Evolutionary conservation across 2,797 vertebrate genomes (phyloP), one percentile per base, ranked within the genome.

Genomic region (Tragopan temminckii): DNA sequence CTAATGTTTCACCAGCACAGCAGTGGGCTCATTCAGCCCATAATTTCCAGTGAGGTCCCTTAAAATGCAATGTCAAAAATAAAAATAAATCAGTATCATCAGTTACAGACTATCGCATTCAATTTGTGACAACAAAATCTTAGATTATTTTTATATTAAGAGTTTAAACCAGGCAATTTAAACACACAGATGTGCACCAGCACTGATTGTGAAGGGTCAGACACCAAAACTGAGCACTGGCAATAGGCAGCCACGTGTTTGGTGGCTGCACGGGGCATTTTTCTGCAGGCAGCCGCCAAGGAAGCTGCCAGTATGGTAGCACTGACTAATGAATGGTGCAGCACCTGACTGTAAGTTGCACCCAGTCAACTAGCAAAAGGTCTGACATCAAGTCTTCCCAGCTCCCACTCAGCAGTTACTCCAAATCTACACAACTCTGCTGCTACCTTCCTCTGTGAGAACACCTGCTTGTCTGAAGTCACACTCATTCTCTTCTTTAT

Each of bases 1-100:
- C 19, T 27, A 12, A 20, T 3, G 1, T 55, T 46, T 8, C 27
- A n/a, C 1, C 0, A 0, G 20, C 35, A 69, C 35, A 1, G 1
- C 27, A 43, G 55, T 4, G 0, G 0, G 31, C 40, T 80, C 13
- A 2, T 24, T 42, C 70, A 69, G 46, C 23, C 35, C 16, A 2
- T 1, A 27, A 5, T 29, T 64, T 80, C 24, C 35, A 42, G 8
- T 2, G 7, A 64, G 13, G 31, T 25, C 43, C 55, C 25, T 35
- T 88, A 64, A 83, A 93, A 69, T 0, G 17, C 62, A 50, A 3
- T 50, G 77, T 38, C 46, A 66, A 42, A 80, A 33, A 52, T 45
- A 17, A 67, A 87, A 88, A 46, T 25, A 21, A 62, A 35, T 59
- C 50, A 3, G 57, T 11, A 43, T 16, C 64, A 27, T 78, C 46